Evolutionary conservation across 2,888 invertebrate species (phyloP).

Genomic region (Nemurella pictetii): DNA sequence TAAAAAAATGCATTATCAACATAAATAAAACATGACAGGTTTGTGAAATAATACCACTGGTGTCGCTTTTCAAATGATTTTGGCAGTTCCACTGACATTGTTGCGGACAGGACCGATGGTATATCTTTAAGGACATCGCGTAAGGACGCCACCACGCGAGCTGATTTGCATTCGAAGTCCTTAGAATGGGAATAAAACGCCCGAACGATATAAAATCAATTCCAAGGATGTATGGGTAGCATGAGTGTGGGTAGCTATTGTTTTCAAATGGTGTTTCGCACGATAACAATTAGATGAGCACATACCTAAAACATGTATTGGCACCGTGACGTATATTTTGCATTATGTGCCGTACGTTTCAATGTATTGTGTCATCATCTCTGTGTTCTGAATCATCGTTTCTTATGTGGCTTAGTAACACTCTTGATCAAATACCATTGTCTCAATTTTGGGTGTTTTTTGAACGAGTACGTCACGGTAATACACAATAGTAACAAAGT

Average conservation of each 20-base stretch:
- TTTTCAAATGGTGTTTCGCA: neutral
- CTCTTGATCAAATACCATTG: no score
- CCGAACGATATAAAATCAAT: neutral
- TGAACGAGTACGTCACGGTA: no score
- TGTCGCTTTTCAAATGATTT: neutral
- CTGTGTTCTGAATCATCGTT: no score
- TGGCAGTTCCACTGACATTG: neutral
- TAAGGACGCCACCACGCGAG: neutral
- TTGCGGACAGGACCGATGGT: neutral
- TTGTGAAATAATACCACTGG: neutral
- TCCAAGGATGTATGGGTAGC: neutral
- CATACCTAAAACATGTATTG: no score
- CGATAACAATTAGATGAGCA: neutral
- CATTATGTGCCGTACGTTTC: no score
- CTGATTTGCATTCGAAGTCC: neutral
- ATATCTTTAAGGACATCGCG: neutral
- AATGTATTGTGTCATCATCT: no score
- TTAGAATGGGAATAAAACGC: neutral
- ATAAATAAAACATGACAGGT: neutral
- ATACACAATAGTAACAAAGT: no score
- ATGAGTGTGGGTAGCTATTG: neutral
- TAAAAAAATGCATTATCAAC: neutral
- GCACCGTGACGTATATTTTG: no score
- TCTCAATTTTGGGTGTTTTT: no score
- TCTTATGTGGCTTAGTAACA: no score